A percentile compares a stretch with the other conserved stretches of the same genome.
Evolutionary conservation across 2,797 vertebrate genomes (phyloP).

Genomic region (Rallus crepitans): DNA sequence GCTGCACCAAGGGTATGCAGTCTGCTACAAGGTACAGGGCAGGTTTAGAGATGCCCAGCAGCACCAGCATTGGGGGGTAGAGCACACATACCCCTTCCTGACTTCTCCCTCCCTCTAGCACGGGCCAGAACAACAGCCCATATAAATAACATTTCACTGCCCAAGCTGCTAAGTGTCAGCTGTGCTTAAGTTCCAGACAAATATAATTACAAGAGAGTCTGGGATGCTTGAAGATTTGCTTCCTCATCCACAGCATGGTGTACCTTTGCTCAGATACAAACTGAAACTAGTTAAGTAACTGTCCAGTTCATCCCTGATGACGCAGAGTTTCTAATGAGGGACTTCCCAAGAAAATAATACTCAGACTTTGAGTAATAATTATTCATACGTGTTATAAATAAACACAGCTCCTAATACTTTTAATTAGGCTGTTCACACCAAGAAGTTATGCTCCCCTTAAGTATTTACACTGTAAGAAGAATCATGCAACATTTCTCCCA

Average conservation of each 20-base stretch:
- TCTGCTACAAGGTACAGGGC: background rate
- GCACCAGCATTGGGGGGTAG: background rate
- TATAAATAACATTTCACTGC: fast-evolving
- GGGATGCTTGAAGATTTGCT: conserved; percentile 18
- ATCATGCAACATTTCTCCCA: background rate
- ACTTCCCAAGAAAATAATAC: conserved; percentile 75
- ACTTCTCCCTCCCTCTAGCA: background rate
- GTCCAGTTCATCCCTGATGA: conserved; percentile 62
- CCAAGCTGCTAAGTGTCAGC: background rate
- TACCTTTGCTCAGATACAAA: conserved; percentile 40
- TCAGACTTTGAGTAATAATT: conserved; percentile 68
- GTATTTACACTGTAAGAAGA: background rate
- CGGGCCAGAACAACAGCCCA: background rate
- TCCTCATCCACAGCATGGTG: background rate
- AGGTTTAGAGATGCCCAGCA: background rate
- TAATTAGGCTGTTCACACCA: conserved; percentile 23
- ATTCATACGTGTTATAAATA: conserved; percentile 64
- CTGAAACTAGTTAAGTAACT: conserved; percentile 67
- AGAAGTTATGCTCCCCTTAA: background rate
- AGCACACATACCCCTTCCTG: fast-evolving
- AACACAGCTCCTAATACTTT: conserved; percentile 42
- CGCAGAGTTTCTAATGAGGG: conserved; percentile 70
- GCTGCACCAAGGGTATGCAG: background rate
- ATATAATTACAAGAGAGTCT: background rate
- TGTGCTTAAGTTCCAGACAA: background rate